Evolutionary conservation across 2,888 invertebrate genomes (phyloP).

Genomic region (Antheraea yamamai): DNA sequence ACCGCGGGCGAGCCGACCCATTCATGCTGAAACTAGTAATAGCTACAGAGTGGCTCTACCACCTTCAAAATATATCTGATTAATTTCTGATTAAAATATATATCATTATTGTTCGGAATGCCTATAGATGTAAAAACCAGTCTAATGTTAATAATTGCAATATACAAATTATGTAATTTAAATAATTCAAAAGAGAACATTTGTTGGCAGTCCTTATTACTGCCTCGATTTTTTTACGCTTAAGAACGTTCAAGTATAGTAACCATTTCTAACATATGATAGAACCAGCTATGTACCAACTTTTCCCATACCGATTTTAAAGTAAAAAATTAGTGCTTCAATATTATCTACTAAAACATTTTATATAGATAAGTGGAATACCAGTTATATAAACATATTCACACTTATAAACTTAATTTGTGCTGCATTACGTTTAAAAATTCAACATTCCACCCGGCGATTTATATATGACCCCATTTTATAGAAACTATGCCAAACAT

Average conservation of each 20-base stretch:
- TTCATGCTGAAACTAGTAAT: too few species aligned
- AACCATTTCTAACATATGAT: neutral
- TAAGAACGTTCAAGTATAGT: neutral
- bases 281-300: neutral
- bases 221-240: neutral
- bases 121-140: too few species aligned
- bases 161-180: too few species aligned
- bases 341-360: neutral
- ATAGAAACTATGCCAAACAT: neutral
- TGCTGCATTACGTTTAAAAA: neutral
- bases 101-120: too few species aligned
- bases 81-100: too few species aligned
- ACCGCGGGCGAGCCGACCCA: too few species aligned
- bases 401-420: neutral
- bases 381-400: neutral
- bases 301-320: neutral
- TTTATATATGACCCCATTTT: conserved; percentile 3
- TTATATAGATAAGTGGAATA: neutral
- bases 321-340: neutral
- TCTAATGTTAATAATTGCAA: too few species aligned
- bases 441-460: neutral
- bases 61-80: too few species aligned
- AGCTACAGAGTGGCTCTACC: too few species aligned
- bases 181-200: too few species aligned
- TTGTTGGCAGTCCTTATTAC: too few species aligned